phyloP scores from a whole-genome alignment of 2,797 vertebrate species.

The Harpagifer antarcticus region DNA sequence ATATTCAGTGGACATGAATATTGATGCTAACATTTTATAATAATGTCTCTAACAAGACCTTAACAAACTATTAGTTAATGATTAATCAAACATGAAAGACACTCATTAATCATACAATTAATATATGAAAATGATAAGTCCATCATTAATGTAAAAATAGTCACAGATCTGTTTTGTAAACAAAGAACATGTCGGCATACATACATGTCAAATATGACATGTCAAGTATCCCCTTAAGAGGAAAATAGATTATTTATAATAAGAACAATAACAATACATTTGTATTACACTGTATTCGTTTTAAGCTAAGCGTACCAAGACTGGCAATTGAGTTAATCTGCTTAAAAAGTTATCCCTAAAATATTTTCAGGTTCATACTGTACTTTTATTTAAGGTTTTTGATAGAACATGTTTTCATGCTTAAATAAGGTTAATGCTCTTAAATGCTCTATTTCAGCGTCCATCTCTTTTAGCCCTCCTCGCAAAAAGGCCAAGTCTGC shows the following conservation, averaged over 20 bases:
- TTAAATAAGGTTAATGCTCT: too few species aligned
- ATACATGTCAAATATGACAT: background rate
- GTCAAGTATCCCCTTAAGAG: background rate
- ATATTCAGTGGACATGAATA: conserved; percentile 83
- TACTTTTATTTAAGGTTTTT: too few species aligned
- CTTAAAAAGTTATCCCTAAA: too few species aligned
- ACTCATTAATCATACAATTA: conserved; percentile 61
- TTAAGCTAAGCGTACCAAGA: too few species aligned
- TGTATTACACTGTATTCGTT: too few species aligned
- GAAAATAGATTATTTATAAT: background rate
- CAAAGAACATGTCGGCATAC: conserved; percentile 6
- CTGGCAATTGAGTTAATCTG: too few species aligned
- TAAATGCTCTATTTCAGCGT: too few species aligned
- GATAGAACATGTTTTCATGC: too few species aligned
- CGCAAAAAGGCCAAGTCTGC: too few species aligned
- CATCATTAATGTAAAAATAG: conserved; percentile 44
- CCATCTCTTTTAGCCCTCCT: too few species aligned
- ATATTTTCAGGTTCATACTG: too few species aligned
- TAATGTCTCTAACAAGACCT: conserved; percentile 68
- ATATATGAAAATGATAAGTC: conserved; percentile 39
- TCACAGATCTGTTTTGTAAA: conserved; percentile 30
- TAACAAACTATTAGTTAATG: conserved; percentile 74
- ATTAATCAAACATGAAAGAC: conserved; percentile 74
- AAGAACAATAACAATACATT: background rate
- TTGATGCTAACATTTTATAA: conserved; percentile 72